Conservation (phyloP, 23 tunicate species). For the Diplosoma virens region DNA sequence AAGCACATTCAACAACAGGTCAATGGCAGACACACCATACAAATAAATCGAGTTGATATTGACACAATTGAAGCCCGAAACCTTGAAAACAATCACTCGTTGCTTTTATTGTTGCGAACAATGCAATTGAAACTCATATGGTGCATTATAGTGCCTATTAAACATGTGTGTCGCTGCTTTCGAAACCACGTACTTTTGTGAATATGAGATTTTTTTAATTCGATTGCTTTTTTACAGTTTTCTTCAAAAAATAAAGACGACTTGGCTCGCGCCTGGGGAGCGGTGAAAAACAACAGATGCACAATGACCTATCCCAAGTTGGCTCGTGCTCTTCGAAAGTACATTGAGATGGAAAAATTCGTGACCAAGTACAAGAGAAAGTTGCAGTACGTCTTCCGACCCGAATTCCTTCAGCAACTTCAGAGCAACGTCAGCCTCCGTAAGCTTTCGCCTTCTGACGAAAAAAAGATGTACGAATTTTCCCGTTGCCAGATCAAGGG, state of each 20-base stretch:
- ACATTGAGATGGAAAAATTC: constrained; percentile 59
- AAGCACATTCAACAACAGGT: no score
- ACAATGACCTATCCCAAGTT: constrained; percentile 92
- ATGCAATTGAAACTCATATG: no score
- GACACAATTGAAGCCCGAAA: no score
- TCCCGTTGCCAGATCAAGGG: no score
- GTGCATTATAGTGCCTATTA: no score
- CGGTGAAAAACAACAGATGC: constrained; percentile 67
- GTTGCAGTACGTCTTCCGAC: constrained; percentile 75
- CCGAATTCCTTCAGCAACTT: constrained; percentile 34
- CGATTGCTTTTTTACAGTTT: constrained; percentile 78
- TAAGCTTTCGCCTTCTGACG: background rate
- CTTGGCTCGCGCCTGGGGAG: constrained; percentile 72
- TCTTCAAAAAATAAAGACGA: constrained; percentile 57
- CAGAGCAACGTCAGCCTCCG: background rate
- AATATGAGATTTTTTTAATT: no score
- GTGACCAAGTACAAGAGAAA: constrained; percentile 59
- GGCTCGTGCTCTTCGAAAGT: constrained; percentile 84
- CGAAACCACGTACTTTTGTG: no score
- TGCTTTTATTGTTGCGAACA: no score
- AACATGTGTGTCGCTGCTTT: no score
- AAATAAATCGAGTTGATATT: no score
- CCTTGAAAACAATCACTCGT: no score
- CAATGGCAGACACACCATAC: no score
- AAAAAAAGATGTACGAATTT: constrained; percentile 3